Evolutionary conservation across 2,888 invertebrate genomes (phyloP).

Genomic region (Tinea trinotella): DNA sequence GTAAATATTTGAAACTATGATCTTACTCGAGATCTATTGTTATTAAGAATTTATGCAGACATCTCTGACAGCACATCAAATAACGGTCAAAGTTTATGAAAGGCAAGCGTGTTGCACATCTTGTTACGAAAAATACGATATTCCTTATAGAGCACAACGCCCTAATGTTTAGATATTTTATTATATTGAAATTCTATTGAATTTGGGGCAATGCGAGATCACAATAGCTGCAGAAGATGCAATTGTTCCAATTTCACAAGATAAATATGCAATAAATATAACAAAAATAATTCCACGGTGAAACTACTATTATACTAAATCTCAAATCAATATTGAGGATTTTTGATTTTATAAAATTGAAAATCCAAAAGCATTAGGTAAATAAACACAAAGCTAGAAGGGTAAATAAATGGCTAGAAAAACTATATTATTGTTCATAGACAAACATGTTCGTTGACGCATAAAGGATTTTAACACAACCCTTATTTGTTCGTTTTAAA

Average conservation of each 20-base stretch:
- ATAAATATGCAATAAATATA: slow-evolving; percentile 44
- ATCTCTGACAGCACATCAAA: slow-evolving; percentile 21
- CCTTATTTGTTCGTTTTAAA: slow-evolving; percentile 11
- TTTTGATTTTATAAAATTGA: background rate
- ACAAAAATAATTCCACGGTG: slow-evolving; percentile 29
- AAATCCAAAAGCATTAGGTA: background rate
- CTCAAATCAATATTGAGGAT: background rate
- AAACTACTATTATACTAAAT: background rate
- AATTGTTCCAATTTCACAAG: slow-evolving; percentile 35
- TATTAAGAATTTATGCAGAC: slow-evolving; percentile 18
- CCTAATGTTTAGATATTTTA: slow-evolving; percentile 19
- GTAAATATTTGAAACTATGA: slow-evolving; percentile 6
- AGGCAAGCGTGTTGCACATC: background rate
- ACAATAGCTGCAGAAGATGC: slow-evolving; percentile 23
- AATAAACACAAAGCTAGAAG: background rate
- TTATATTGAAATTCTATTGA: slow-evolving; percentile 13
- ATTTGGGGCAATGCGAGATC: background rate
- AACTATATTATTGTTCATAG: background rate
- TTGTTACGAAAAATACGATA: slow-evolving; percentile 18
- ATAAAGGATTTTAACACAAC: slow-evolving; percentile 33
- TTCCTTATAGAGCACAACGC: slow-evolving; percentile 18
- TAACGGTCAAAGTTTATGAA: slow-evolving; percentile 8
- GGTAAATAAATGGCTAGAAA: slow-evolving; percentile 8
- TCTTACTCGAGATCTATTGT: background rate
- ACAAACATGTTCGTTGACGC: slow-evolving; percentile 31